Evolutionary conservation across 2,888 invertebrate species (phyloP).

Genomic region (Helicoverpa assulta): DNA sequence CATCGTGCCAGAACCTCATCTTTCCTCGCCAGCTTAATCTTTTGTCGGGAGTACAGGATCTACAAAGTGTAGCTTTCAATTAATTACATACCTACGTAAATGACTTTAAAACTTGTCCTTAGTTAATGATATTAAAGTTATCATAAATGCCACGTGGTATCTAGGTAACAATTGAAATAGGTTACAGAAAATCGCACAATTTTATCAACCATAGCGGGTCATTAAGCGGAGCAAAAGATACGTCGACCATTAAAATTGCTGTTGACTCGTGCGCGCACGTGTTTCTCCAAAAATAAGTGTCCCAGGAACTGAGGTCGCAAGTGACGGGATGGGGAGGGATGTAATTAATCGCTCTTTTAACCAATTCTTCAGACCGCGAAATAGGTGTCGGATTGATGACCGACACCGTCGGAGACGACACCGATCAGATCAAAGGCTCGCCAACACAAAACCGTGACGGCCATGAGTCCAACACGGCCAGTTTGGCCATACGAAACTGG

Average conservation of each 20-base stretch:
- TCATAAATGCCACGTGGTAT: slow-evolving; percentile 4
- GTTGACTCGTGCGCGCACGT: slow-evolving; percentile 72
- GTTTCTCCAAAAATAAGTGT: slow-evolving; percentile 79
- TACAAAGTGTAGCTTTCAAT: slow-evolving; percentile 56
- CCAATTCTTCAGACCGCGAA: slow-evolving; percentile 61
- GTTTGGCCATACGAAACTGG: slow-evolving; percentile 79
- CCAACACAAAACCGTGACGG: slow-evolving; percentile 74
- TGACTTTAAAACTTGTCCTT: slow-evolving; percentile 18
- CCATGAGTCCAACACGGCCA: slow-evolving; percentile 69
- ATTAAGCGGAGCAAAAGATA: slow-evolving; percentile 25
- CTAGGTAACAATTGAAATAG: background rate
- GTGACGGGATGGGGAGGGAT: slow-evolving; percentile 46
- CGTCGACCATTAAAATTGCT: slow-evolving; percentile 57
- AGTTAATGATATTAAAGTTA: slow-evolving; percentile 3
- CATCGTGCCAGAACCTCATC: slow-evolving; percentile 82
- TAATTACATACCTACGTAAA: slow-evolving; percentile 14
- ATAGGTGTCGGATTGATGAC: slow-evolving; percentile 69
- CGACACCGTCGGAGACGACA: slow-evolving; percentile 66
- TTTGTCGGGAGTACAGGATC: slow-evolving; percentile 71
- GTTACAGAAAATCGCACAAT: slow-evolving; percentile 5
- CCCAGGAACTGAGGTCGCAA: slow-evolving; percentile 67
- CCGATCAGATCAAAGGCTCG: slow-evolving; percentile 79
- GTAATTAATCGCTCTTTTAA: slow-evolving; percentile 72
- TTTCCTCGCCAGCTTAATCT: slow-evolving; percentile 81
- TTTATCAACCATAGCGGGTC: slow-evolving; percentile 22